Evolutionary conservation across 2,888 invertebrate genomes (phyloP).

Genomic region (Clepsis dumicolana): DNA sequence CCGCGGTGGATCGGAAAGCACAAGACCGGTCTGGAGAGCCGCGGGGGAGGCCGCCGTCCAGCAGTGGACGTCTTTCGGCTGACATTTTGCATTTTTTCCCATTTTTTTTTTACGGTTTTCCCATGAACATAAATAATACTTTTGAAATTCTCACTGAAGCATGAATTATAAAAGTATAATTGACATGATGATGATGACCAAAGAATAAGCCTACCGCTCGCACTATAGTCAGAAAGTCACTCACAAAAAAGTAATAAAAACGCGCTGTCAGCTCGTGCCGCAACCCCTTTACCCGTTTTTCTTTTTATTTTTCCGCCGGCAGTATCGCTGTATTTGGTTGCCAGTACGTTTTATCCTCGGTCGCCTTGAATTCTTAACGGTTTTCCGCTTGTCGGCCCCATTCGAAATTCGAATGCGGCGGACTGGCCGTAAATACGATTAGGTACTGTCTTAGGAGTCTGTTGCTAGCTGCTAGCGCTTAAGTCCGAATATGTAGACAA

Average conservation of each 20-base stretch:
- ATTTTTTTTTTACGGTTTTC: no score
- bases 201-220: no score
- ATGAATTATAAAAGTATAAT: no score
- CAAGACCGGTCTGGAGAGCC: no score
- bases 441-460: neutral
- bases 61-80: no score
- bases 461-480: neutral
- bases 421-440: slow-evolving; percentile 7
- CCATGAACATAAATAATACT: no score
- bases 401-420: slow-evolving; percentile 42
- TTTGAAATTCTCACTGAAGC: no score
- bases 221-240: no score
- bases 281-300: slow-evolving; percentile 27
- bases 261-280: neutral
- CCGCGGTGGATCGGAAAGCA: no score
- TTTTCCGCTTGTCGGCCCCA: slow-evolving; percentile 45
- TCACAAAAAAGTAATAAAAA: neutral
- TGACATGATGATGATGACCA: no score
- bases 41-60: no score
- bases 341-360: slow-evolving; percentile 47
- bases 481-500: neutral
- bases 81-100: no score
- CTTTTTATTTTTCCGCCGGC: slow-evolving; percentile 49
- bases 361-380: slow-evolving; percentile 32
- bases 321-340: slow-evolving; percentile 52